Conservation (phyloP, 2,113 vertebrate genomes). For the Ibidorhyncha struthersii region DNA sequence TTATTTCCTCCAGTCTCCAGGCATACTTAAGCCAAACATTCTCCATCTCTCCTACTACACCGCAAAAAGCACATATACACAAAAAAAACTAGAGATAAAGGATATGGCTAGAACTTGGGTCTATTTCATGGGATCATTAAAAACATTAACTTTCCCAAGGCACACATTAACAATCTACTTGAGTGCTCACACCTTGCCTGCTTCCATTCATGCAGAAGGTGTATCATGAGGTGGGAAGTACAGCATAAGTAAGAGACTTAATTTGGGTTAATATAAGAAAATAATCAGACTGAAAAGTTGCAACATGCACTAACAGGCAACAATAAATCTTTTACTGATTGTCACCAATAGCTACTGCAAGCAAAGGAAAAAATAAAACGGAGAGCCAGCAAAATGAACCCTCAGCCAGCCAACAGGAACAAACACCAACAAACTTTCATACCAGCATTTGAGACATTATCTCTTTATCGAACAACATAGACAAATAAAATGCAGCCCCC, state of each 20-base stretch:
- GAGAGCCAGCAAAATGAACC: neutral
- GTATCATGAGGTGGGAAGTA: neutral
- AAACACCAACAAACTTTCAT: neutral
- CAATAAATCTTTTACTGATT: conserved; percentile 4
- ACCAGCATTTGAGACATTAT: neutral
- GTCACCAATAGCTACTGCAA: neutral
- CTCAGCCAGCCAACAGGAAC: neutral
- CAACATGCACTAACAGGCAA: neutral
- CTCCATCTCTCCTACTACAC: neutral
- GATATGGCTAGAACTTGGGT: neutral
- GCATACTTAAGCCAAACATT: neutral
- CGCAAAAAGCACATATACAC: neutral
- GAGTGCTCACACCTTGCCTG: neutral
- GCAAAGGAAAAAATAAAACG: neutral
- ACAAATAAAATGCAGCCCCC: neutral
- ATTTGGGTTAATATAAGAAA: neutral
- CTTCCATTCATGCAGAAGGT: neutral
- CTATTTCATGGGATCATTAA: neutral
- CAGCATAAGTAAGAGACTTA: neutral
- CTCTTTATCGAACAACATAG: neutral
- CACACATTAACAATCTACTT: neutral
- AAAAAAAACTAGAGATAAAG: neutral
- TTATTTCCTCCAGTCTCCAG: neutral
- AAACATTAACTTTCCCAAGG: neutral
- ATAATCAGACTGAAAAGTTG: neutral